Percentiles rank a stretch among this genome's conserved stretches.
These are phyloP conservation scores for Calcarius lapponicus DNA, from an alignment of 2,797 vertebrate species.

Conservation along the genomic window DNA sequence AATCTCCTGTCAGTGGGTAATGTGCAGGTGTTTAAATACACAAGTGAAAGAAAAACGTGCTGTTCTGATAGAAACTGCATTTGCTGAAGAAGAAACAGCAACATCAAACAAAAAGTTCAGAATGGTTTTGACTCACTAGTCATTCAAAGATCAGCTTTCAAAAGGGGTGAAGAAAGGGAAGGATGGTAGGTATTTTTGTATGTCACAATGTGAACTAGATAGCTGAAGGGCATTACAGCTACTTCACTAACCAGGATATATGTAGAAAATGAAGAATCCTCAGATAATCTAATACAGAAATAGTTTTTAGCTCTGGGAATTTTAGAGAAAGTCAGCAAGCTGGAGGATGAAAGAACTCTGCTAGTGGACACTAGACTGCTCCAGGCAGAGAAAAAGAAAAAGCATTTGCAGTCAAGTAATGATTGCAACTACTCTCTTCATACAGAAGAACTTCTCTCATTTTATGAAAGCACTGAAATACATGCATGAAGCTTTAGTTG, in stretches of 20 bases:
- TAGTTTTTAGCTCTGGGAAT: neutral
- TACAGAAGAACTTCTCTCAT: neutral
- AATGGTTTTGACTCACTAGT: neutral
- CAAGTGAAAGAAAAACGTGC: neutral
- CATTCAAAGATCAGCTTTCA: neutral
- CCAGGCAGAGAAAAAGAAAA: slow-evolving; percentile 21
- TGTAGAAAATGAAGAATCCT: neutral
- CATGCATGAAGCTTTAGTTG: neutral
- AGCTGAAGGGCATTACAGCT: neutral
- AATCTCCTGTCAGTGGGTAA: neutral
- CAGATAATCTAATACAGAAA: neutral
- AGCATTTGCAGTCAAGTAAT: neutral
- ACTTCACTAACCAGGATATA: neutral
- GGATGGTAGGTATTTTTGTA: neutral
- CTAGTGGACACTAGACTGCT: neutral
- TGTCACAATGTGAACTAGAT: neutral
- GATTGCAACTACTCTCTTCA: neutral
- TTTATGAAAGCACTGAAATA: neutral
- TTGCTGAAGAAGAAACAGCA: neutral
- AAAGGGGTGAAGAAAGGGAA: neutral
- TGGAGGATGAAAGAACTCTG: neutral
- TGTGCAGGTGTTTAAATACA: neutral
- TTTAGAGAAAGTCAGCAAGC: neutral
- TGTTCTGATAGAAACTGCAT: neutral
- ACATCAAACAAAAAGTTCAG: neutral